These are phyloP conservation scores for Nettapus auritus DNA, from an alignment of 2,113 vertebrate genomes.

Conservation along the genomic window DNA sequence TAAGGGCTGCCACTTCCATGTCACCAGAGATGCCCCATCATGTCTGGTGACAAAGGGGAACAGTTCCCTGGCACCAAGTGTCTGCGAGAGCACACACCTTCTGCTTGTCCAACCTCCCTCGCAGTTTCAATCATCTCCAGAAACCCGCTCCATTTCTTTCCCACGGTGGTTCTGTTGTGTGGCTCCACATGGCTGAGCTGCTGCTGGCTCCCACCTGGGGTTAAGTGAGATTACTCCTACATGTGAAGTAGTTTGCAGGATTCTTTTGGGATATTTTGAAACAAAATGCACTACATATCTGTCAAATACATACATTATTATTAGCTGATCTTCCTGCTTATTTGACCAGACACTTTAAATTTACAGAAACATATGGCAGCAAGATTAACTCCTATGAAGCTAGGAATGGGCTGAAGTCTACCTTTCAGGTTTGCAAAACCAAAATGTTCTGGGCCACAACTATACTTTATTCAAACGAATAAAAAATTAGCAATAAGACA, in stretches of 20 bases:
- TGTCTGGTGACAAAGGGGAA: not conserved
- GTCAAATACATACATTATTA: not conserved
- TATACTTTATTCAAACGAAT: not conserved
- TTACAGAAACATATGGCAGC: not conserved
- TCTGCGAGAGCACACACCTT: not conserved
- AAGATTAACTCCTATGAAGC: not conserved
- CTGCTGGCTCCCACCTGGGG: accelerated
- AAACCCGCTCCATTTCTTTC: not conserved
- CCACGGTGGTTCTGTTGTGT: not conserved
- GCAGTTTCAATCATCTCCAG: not conserved
- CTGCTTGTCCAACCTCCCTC: not conserved
- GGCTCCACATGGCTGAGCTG: not conserved
- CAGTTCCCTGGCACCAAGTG: too few species aligned
- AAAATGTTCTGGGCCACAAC: not conserved
- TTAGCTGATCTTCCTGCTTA: not conserved
- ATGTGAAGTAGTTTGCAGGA: not conserved
- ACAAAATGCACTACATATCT: not conserved
- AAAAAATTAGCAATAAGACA: not conserved
- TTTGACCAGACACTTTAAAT: not conserved
- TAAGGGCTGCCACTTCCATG: not conserved
- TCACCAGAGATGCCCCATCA: not conserved
- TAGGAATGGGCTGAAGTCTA: not conserved
- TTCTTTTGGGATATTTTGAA: not conserved
- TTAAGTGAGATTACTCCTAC: not conserved
- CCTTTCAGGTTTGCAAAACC: not conserved